A percentile compares a stretch with the other conserved stretches of the same genome.
Evolutionary conservation across 64 coral and sea anemone species (phyloP).

Genomic region (Porites lutea): DNA sequence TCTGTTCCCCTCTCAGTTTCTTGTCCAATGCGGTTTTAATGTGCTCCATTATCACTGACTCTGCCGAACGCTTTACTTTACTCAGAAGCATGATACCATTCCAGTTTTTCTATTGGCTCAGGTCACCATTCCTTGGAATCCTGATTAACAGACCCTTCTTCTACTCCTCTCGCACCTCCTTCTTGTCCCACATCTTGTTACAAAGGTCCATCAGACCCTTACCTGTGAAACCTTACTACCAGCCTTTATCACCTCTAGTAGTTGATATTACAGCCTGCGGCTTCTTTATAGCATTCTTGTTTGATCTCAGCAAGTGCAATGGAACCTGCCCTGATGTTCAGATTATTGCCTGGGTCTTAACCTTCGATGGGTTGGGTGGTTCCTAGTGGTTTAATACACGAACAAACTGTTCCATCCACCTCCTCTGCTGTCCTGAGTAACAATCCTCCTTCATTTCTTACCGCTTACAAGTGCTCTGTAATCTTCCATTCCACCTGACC

Average conservation of each 20-base stretch:
- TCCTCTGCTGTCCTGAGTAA: not conserved
- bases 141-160: conserved; percentile 28
- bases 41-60: too few relatives aligned
- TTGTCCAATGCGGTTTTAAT: too few relatives aligned
- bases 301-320: conserved; percentile 27
- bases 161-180: not conserved
- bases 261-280: conserved; percentile 32
- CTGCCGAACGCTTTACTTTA: too few relatives aligned
- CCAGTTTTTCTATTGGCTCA: not conserved
- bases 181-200: not conserved
- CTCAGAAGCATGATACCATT: too few relatives aligned
- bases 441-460: conserved; percentile 16
- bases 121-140: conserved; percentile 53
- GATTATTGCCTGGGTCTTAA: conserved; percentile 10
- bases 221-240: not conserved
- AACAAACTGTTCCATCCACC: conserved; percentile 22
- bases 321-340: conserved; percentile 29
- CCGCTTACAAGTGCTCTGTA: conserved; percentile 35
- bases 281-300: conserved; percentile 8
- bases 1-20: not conserved
- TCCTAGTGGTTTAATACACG: not conserved
- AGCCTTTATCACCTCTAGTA: not conserved
- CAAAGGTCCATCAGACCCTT: not conserved
- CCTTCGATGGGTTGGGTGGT: conserved; percentile 1
- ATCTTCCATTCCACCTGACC: conserved; percentile 41